Conservation (phyloP, 2,888 invertebrate genomes). For the Cepaea hortensis region DNA sequence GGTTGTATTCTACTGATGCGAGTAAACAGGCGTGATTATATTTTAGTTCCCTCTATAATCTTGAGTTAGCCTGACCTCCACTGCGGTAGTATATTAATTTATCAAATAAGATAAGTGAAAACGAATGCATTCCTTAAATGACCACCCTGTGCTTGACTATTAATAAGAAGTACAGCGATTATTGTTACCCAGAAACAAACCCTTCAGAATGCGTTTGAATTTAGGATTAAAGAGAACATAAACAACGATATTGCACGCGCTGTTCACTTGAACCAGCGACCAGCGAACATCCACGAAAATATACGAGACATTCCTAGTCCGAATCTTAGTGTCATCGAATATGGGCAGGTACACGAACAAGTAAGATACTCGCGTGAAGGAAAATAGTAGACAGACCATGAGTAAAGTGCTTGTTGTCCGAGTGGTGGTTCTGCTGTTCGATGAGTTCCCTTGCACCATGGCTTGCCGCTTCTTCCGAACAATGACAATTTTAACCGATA, state of each 20-base stretch:
- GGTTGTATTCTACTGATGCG: too few relatives aligned
- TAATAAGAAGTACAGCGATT: not conserved
- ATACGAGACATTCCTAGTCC: not conserved
- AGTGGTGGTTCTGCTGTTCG: not conserved
- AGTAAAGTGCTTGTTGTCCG: constrained; percentile 10
- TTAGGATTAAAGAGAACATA: constrained; percentile 18
- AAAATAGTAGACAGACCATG: constrained; percentile 1
- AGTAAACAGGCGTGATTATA: too few relatives aligned
- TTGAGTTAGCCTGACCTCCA: too few relatives aligned
- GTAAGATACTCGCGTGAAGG: not conserved
- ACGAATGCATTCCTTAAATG: too few relatives aligned
- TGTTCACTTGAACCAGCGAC: constrained; percentile 8
- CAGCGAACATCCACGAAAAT: constrained; percentile 18
- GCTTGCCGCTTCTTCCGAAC: not conserved
- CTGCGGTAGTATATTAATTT: too few relatives aligned
- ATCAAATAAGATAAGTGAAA: too few relatives aligned
- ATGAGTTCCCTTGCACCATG: not conserved
- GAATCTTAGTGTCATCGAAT: not conserved
- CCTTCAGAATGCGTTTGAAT: not conserved
- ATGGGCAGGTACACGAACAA: constrained; percentile 22
- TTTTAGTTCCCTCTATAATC: too few relatives aligned
- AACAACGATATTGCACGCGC: constrained; percentile 12
- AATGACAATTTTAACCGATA: not conserved
- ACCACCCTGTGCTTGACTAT: too few relatives aligned
- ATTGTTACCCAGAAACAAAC: not conserved